Conservation (phyloP, 2,888 invertebrate genomes). For the Caenorhabditis angaria region DNA sequence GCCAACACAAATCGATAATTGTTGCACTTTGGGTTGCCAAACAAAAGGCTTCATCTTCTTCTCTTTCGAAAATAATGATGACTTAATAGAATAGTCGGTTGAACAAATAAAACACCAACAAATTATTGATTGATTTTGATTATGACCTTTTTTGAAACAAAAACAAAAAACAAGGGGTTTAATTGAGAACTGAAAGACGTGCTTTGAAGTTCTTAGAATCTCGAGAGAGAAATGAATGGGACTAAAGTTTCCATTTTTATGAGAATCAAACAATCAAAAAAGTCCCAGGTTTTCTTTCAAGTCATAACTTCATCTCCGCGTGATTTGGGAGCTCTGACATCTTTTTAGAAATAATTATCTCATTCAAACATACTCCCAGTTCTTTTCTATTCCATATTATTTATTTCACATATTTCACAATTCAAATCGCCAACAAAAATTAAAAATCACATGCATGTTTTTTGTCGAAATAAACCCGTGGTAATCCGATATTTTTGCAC, state of each 20-base stretch:
- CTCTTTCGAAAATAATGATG: background rate
- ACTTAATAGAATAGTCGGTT: constrained; percentile 1
- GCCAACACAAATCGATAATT: background rate
- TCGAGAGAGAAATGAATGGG: too few relatives aligned
- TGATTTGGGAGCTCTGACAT: too few relatives aligned
- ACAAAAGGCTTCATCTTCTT: background rate
- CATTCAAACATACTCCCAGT: background rate
- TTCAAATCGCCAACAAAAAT: background rate
- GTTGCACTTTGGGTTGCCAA: too few relatives aligned
- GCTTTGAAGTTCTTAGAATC: too few relatives aligned
- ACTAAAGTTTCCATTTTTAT: too few relatives aligned
- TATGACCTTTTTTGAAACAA: too few relatives aligned
- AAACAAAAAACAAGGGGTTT: too few relatives aligned
- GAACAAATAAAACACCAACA: background rate
- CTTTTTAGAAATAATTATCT: background rate
- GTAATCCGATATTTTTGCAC: constrained; percentile 2
- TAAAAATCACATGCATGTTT: constrained; percentile 4
- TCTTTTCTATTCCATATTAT: background rate
- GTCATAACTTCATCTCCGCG: too few relatives aligned
- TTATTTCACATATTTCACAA: too few relatives aligned
- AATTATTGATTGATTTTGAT: background rate
- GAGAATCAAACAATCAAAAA: too few relatives aligned
- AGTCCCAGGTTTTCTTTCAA: too few relatives aligned
- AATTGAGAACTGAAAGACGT: too few relatives aligned
- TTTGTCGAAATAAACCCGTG: background rate